Percentiles rank a stretch among this genome's conserved stretches.
These are phyloP conservation scores for Steinernema scapterisci DNA, from an alignment of 2,888 invertebrate genomes.

Conservation along the genomic window DNA sequence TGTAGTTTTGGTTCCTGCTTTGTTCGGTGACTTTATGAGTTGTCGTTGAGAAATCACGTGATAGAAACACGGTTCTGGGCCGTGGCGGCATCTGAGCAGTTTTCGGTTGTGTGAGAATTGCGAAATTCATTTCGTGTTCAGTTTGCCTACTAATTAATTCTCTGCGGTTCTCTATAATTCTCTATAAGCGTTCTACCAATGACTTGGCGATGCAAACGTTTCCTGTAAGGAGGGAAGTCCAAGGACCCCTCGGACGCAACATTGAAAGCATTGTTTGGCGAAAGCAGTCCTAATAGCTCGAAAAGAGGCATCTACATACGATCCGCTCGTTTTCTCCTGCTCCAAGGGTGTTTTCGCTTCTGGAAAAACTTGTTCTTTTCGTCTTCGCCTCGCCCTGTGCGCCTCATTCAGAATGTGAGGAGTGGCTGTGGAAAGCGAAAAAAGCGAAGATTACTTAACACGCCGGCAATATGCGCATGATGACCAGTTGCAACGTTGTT, in stretches of 20 bases:
- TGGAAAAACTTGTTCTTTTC: conserved; percentile 16
- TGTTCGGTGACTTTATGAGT: too few relatives aligned
- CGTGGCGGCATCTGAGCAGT: too few relatives aligned
- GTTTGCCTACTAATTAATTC: too few relatives aligned
- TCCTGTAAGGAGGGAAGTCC: neutral
- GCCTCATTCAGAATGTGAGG: conserved; percentile 1
- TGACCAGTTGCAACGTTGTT: conserved; percentile 18
- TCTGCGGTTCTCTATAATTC: too few relatives aligned
- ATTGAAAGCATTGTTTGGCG: conserved; percentile 14
- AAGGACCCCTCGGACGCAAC: neutral
- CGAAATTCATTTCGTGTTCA: too few relatives aligned
- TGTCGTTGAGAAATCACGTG: too few relatives aligned
- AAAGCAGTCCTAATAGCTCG: conserved; percentile 6
- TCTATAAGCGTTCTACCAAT: neutral
- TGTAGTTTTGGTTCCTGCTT: too few relatives aligned
- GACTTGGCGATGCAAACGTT: neutral
- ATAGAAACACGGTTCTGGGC: too few relatives aligned
- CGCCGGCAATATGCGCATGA: neutral
- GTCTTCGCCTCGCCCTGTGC: neutral
- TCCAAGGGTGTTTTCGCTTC: conserved; percentile 21
- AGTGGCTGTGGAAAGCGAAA: neutral
- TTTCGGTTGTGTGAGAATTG: too few relatives aligned
- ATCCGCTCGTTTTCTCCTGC: neutral
- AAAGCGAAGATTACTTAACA: neutral
- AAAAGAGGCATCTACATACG: neutral